phyloP scores from a whole-genome alignment of 2,113 vertebrate species.

The Saccopteryx leptura region DNA sequence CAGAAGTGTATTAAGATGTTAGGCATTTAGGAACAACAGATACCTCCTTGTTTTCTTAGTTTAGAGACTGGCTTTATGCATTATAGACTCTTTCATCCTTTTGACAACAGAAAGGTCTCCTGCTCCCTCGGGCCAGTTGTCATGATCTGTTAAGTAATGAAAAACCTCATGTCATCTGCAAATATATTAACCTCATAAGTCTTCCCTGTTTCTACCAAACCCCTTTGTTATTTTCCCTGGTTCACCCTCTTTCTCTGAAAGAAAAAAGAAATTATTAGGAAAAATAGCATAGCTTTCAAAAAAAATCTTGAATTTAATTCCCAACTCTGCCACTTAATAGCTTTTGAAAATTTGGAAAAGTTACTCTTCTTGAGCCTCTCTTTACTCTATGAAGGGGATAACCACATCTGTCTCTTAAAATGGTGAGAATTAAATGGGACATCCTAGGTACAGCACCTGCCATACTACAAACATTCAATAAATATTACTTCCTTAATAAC shows the following conservation, averaged over 20 bases:
- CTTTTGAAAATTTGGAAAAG: background rate
- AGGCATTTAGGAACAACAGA: conserved; percentile 7
- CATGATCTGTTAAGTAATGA: conserved; percentile 73
- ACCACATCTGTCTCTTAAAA: background rate
- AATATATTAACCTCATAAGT: background rate
- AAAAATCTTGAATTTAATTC: background rate
- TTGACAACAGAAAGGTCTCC: conserved; percentile 69
- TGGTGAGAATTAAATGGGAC: background rate
- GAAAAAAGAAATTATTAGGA: background rate
- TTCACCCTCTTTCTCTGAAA: background rate
- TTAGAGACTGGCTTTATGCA: conserved; percentile 56
- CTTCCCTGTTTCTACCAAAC: background rate
- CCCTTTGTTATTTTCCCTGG: background rate
- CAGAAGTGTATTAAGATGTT: background rate
- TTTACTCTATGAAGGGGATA: background rate
- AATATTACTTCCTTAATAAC: background rate
- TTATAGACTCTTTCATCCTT: conserved; percentile 44
- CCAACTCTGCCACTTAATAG: background rate
- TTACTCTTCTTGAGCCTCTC: too few species aligned
- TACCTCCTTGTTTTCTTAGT: background rate
- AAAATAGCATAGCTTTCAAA: background rate
- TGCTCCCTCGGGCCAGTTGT: conserved; percentile 73
- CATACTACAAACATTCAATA: background rate
- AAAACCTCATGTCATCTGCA: background rate
- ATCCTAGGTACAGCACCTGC: background rate